Conservation (phyloP, 1,140 invertebrate genomes). For the Caerostris extrusa region DNA sequence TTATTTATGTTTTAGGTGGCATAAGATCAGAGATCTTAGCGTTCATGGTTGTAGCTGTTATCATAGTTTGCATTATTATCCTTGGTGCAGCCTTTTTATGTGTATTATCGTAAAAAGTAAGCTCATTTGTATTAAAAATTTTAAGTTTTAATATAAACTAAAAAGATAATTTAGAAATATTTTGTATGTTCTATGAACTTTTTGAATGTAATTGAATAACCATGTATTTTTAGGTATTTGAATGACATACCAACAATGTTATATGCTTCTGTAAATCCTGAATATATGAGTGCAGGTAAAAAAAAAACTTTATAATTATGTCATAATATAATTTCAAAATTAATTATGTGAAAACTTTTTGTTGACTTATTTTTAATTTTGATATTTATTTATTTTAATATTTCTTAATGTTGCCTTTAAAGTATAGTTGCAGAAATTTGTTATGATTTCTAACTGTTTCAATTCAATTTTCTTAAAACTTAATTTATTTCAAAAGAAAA, state of each 20-base stretch:
- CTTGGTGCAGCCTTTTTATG: conserved; percentile 75
- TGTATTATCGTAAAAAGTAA: conserved; percentile 77
- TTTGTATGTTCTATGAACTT: not conserved
- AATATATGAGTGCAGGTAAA: conserved; percentile 76
- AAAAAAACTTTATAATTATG: too few species aligned
- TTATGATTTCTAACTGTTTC: too few species aligned
- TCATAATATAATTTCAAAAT: too few species aligned
- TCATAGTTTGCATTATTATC: conserved; percentile 78
- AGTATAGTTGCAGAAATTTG: too few species aligned
- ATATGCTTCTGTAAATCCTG: conserved; percentile 82
- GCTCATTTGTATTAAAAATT: conserved; percentile 8
- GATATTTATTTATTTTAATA: too few species aligned
- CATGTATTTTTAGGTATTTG: conserved; percentile 72
- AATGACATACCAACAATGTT: conserved; percentile 74
- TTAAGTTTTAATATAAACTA: too few species aligned
- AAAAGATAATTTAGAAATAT: too few species aligned
- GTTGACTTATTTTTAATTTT: too few species aligned
- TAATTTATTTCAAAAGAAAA: not conserved
- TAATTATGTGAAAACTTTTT: too few species aligned
- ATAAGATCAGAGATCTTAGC: conserved; percentile 65
- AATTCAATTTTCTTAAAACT: too few species aligned
- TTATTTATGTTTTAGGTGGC: conserved; percentile 36
- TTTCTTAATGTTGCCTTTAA: too few species aligned
- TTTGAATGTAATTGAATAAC: not conserved
- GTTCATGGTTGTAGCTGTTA: conserved; percentile 79